Base-by-base conservation (phyloP, 2,888 invertebrate species). In the Baronia brevicornis region DNA sequence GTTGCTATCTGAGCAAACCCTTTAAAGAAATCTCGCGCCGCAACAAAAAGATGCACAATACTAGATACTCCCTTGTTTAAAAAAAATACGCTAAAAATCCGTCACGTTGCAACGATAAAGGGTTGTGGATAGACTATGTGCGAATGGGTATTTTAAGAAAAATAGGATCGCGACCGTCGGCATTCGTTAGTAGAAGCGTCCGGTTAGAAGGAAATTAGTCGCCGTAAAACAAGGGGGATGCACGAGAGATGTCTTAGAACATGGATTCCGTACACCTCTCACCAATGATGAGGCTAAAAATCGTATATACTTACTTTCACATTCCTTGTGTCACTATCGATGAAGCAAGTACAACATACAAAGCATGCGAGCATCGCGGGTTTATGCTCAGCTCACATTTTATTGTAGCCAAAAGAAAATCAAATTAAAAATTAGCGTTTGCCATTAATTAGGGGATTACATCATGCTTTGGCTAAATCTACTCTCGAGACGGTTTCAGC, bases 1-100 rank as follows among this genome's bases (percentile, higher is more conserved):
- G 54, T 60, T 63, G 67, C 65, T 67, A 61, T 54, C 2, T 29
- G 8, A 34, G 63, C 65, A 64, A 65, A 56, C 54, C 52, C 52
- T 44, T 29, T 27, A 29, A 44, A 39, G 28, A 26, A 51, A 40
- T 51, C 66, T 66, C 78, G 72, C 80, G 75, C 52, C 65, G 66
- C 53, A 67, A 69, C 66, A 68, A 68, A 51, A 44, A 66, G 84
- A 84, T 84, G 84, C 84, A 84, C 84, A 84, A 84, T 82, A 84
- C 82, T 80, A 65, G 60, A 62, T 58, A 62, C 64, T 80, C 80
- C 82, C 82, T 77, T 62, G 47, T 48, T 41, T 22, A 24, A 38
- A 31, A 38, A 51, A 53, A 54, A 40, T 47, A 48, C 55, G 43
- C 48, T 41, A 51, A 50, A 57, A 49, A 46, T 62, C 59, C 62